Percentiles rank a stretch among this genome's conserved stretches.
phyloP scores from a whole-genome alignment of 1,140 invertebrate species.

The Lutraria rhynchaena region DNA sequence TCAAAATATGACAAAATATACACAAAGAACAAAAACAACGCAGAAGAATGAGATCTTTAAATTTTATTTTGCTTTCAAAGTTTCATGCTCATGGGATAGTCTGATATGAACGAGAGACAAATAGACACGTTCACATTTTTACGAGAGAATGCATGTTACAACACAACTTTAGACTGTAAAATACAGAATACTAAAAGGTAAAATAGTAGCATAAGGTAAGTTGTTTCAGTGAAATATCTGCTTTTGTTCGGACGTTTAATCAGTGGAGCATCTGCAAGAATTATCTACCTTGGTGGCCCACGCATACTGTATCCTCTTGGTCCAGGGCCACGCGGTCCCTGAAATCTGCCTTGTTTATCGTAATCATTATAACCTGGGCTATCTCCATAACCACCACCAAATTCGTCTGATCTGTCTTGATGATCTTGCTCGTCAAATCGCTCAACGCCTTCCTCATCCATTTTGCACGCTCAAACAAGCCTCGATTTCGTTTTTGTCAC shows the following conservation, averaged over 20 bases:
- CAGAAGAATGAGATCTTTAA: too few relatives aligned
- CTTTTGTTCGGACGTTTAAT: background rate
- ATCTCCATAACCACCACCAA: slow-evolving; percentile 44
- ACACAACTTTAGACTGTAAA: too few relatives aligned
- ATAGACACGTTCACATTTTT: too few relatives aligned
- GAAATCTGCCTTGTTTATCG: slow-evolving; percentile 46
- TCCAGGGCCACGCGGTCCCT: slow-evolving; percentile 54
- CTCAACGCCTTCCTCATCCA: slow-evolving; percentile 55
- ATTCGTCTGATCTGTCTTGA: slow-evolving; percentile 38
- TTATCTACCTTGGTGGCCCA: slow-evolving; percentile 4
- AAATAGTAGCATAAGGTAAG: background rate
- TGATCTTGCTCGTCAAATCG: slow-evolving; percentile 37
- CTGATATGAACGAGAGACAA: too few relatives aligned
- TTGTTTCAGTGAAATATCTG: background rate
- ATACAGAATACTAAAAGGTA: background rate
- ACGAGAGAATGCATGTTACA: too few relatives aligned
- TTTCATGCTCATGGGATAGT: too few relatives aligned
- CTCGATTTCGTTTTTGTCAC: slow-evolving; percentile 39
- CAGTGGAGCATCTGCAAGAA: background rate
- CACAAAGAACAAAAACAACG: too few relatives aligned
- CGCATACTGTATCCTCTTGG: slow-evolving; percentile 47
- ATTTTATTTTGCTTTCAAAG: too few relatives aligned
- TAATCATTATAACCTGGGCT: slow-evolving; percentile 47
- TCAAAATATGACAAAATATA: too few relatives aligned
- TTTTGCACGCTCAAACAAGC: slow-evolving; percentile 48